phyloP scores from a whole-genome alignment of 2,113 vertebrate genomes.

The Larimichthys polyactis region DNA sequence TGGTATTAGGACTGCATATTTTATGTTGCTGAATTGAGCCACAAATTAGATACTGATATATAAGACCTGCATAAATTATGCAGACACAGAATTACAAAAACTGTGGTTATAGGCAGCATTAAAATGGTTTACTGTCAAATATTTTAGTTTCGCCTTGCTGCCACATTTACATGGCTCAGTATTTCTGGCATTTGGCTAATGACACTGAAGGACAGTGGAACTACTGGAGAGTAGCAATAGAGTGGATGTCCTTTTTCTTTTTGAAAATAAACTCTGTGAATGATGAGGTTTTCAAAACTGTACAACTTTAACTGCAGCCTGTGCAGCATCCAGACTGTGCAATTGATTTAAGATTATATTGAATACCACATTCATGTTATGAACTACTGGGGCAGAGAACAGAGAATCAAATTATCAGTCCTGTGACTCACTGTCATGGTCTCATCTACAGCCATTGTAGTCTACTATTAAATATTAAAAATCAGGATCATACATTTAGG shows the following conservation, averaged over 20 bases:
- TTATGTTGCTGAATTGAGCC: constrained; percentile 24
- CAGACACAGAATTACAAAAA: background rate
- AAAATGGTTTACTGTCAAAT: background rate
- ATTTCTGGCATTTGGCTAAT: background rate
- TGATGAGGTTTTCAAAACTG: background rate
- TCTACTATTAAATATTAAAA: background rate
- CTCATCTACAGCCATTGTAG: background rate
- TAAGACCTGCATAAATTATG: constrained; percentile 8
- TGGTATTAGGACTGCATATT: constrained; percentile 28
- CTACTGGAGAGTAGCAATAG: background rate
- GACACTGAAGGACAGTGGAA: background rate
- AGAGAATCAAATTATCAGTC: background rate
- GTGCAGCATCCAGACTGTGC: background rate
- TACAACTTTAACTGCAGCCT: background rate
- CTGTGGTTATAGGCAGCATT: background rate
- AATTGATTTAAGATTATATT: background rate
- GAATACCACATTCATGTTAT: background rate
- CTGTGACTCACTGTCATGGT: background rate
- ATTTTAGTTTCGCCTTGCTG: background rate
- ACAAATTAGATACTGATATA: constrained; percentile 27
- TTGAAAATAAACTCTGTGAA: background rate
- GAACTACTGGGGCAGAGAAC: background rate
- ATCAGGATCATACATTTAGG: background rate
- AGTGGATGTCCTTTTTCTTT: background rate
- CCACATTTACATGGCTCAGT: background rate